These are phyloP conservation scores for Gymnodraco acuticeps DNA, from an alignment of 2,797 vertebrate genomes.

Conservation along the genomic window DNA sequence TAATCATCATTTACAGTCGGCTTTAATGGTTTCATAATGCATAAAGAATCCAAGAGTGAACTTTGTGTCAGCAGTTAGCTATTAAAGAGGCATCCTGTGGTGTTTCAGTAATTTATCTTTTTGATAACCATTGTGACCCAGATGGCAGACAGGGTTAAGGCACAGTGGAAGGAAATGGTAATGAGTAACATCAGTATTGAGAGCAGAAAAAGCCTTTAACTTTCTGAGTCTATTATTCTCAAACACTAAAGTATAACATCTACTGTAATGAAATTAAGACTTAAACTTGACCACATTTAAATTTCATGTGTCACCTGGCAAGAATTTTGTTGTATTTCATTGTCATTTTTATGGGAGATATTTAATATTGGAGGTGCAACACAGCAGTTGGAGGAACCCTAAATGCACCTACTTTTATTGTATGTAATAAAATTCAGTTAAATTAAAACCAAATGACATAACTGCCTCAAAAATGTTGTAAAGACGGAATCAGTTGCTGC, in stretches of 20 bases:
- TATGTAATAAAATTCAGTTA: slow-evolving; percentile 62
- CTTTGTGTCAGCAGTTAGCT: slow-evolving; percentile 43
- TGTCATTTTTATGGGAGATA: slow-evolving; percentile 53
- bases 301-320: slow-evolving; percentile 37
- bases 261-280: slow-evolving; percentile 47
- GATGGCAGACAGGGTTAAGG: background rate
- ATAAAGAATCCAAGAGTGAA: slow-evolving; percentile 44
- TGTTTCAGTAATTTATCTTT: slow-evolving; percentile 20
- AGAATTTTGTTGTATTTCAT: slow-evolving; percentile 55
- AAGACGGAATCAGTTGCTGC: slow-evolving; percentile 35
- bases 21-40: slow-evolving; percentile 56
- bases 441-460: slow-evolving; percentile 58
- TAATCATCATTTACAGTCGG: slow-evolving; percentile 55
- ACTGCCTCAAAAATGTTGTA: slow-evolving; percentile 43
- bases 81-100: slow-evolving; percentile 42
- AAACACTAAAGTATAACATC: slow-evolving; percentile 6
- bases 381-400: slow-evolving; percentile 32
- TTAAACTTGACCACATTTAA: background rate
- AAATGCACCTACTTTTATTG: slow-evolving; percentile 60
- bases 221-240: no score
- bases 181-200: slow-evolving; percentile 20
- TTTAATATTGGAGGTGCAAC: slow-evolving; percentile 39
- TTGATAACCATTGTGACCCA: slow-evolving; percentile 34
- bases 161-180: background rate
- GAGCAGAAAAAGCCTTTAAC: background rate